Evolutionary conservation across 1,140 invertebrate species (phyloP), one percentile per base, ranked within the genome.

Genomic region (Pectinophora gossypiella): DNA sequence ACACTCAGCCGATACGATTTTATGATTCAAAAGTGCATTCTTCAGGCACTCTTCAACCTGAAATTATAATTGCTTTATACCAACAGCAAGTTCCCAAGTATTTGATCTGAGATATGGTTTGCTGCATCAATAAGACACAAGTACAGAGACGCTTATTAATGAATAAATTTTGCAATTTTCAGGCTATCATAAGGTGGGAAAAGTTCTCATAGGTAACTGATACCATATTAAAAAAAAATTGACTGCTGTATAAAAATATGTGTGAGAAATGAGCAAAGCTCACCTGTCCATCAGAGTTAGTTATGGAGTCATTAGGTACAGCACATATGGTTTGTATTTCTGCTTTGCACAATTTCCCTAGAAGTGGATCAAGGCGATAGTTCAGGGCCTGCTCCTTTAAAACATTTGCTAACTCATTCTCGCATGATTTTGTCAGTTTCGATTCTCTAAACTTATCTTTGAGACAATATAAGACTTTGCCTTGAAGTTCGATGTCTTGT

Each of bases 1-100:
- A 79, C 96, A 97, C 61, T 92, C 92, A 12, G 91, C 89, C 52
- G 91, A 93, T 64, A 92, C 92, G 10, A 96, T 93, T 82, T 91
- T 90, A 71, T 92, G 92, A 68, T 90, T 90, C 51, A 91, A 84
- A 55, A 96, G 92, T 60, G 91, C 94, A 74, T 91, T 91, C 84
- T 98, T 98, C 9, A 99, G 87, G 88, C 97, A 99, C 88, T 98
- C 96, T 78, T 96, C 94, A 0, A 95, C 92, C 90, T 77, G 56
- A 48, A 61, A 71, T 35, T 27, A 27, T 27, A 6, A 27, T n/a
- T n/a, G n/a, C n/a, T n/a, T n/a, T n/a, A n/a, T n/a, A n/a, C n/a
- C n/a, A n/a, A n/a, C n/a, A n/a, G n/a, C n/a, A n/a, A n/a, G n/a
- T n/a, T n/a, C n/a, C n/a, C n/a, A n/a, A n/a, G n/a, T n/a, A n/a